Conservation (phyloP, 2,113 vertebrate species). For the Globicephala melas region DNA sequence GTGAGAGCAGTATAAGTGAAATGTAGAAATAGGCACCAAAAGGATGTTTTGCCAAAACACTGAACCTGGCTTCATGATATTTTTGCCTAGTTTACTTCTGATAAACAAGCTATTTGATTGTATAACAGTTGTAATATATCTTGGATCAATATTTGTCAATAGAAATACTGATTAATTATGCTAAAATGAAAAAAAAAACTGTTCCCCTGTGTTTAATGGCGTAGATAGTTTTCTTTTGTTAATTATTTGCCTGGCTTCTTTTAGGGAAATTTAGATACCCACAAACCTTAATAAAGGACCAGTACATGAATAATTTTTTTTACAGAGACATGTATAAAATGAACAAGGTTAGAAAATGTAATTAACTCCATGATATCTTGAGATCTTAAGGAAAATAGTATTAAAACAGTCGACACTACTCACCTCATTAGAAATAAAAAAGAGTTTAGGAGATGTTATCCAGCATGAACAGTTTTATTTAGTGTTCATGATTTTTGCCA, state of each 20-base stretch:
- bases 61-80: background rate
- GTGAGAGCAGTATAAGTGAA: background rate
- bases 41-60: background rate
- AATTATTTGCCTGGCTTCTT: background rate
- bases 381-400: conserved; percentile 43
- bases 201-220: background rate
- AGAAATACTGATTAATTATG: background rate
- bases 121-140: background rate
- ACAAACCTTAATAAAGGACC: background rate
- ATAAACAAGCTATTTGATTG: background rate
- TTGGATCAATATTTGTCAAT: background rate
- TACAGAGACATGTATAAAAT: background rate
- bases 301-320: background rate
- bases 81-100: background rate
- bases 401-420: background rate
- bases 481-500: background rate
- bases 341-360: conserved; percentile 9
- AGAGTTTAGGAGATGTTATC: background rate
- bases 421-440: background rate
- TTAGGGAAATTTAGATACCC: background rate
- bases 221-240: background rate
- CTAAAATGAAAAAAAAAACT: background rate
- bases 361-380: conserved; percentile 18
- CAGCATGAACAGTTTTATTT: background rate
- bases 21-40: background rate